A percentile compares a stretch with the other conserved stretches of the same genome.
Conservation (phyloP, 2,888 invertebrate genomes). For the Hirtodrosophila duncani region DNA sequence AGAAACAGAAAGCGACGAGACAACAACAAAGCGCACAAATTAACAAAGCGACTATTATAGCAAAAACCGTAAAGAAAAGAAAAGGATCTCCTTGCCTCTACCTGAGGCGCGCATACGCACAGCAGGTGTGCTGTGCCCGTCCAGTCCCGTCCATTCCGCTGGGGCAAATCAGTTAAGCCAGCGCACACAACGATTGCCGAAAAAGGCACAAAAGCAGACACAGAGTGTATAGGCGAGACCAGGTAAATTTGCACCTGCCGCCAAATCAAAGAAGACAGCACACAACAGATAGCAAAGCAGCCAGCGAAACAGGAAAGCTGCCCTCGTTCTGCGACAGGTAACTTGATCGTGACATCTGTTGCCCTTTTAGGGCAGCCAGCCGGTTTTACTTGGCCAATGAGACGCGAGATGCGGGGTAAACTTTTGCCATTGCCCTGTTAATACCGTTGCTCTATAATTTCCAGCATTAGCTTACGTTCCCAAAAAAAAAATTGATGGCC, state of each 20-base stretch:
- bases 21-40: slow-evolving; percentile 37
- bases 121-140: slow-evolving; percentile 38
- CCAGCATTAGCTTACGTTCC: slow-evolving; percentile 57
- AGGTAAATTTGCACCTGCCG: slow-evolving; percentile 59
- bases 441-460: slow-evolving; percentile 67
- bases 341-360: too few relatives aligned
- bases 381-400: too few relatives aligned
- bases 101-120: not conserved
- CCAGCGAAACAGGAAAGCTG: too few relatives aligned
- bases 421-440: not conserved
- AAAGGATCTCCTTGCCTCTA: slow-evolving; percentile 17
- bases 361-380: too few relatives aligned
- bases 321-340: too few relatives aligned
- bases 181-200: slow-evolving; percentile 20
- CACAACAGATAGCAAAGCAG: too few relatives aligned
- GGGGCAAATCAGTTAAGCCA: slow-evolving; percentile 35
- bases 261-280: slow-evolving; percentile 6
- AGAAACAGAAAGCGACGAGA: slow-evolving; percentile 8
- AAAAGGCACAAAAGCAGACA: slow-evolving; percentile 3
- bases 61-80: slow-evolving; percentile 19
- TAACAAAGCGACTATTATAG: slow-evolving; percentile 38
- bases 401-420: too few relatives aligned
- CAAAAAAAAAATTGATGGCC: slow-evolving; percentile 60
- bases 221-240: not conserved
- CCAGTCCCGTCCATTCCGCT: too few relatives aligned